Percentiles rank a stretch among this genome's conserved stretches.
Evolutionary conservation across 2,888 invertebrate species (phyloP).

Genomic region (Rhimphoctona megacephalus): DNA sequence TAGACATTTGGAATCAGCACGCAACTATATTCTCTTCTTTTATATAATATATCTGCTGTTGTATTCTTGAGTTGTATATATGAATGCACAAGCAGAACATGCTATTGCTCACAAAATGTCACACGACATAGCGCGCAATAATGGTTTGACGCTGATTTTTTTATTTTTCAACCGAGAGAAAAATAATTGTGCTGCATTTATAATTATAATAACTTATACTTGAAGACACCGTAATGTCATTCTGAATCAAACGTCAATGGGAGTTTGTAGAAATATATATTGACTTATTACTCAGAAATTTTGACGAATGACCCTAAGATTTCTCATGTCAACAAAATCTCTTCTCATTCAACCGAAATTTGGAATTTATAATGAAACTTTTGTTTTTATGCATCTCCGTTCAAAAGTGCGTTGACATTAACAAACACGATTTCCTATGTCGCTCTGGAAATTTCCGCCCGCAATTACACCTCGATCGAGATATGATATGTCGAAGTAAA

Average conservation of each 20-base stretch:
- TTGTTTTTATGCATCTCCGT: neutral
- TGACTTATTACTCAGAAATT: neutral
- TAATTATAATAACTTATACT: neutral
- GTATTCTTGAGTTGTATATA: conserved; percentile 9
- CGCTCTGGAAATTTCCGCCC: conserved; percentile 4
- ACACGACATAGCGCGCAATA: conserved; percentile 13
- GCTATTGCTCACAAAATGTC: conserved; percentile 34
- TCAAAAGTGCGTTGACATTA: neutral
- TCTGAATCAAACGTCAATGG: neutral
- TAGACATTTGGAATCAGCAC: neutral
- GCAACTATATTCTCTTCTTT: conserved; percentile 1
- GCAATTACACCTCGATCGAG: neutral
- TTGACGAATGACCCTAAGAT: neutral
- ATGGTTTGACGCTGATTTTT: neutral
- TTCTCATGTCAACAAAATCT: neutral
- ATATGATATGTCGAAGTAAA: neutral
- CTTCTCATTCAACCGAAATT: neutral
- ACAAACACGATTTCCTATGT: conserved; percentile 1
- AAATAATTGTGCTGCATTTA: conserved; percentile 2
- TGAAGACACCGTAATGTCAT: neutral
- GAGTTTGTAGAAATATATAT: neutral
- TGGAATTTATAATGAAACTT: neutral
- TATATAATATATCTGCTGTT: neutral
- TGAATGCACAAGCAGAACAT: conserved; percentile 22
- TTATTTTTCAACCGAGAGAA: conserved; percentile 14